Conservation (phyloP, 2,797 vertebrate genomes). For the Arctocebus calabarensis region DNA sequence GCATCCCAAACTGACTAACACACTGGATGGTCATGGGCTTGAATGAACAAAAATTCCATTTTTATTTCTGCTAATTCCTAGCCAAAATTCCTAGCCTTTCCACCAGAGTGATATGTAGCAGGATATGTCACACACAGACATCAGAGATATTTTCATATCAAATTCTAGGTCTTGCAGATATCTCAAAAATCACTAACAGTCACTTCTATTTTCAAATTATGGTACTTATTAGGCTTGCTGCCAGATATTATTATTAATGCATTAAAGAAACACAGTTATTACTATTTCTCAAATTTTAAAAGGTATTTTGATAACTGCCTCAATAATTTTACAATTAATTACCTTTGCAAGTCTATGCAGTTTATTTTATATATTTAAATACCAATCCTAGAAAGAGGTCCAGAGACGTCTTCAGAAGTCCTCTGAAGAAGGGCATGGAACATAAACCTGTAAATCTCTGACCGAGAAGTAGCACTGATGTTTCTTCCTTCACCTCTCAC, state of each 20-base stretch:
- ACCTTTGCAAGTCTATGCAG: neutral
- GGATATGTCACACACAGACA: neutral
- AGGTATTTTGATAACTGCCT: neutral
- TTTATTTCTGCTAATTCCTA: slow-evolving; percentile 44
- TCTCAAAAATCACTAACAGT: slow-evolving; percentile 32
- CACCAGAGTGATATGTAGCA: neutral
- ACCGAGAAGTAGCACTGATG: neutral
- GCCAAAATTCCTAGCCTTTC: neutral
- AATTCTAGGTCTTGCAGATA: neutral
- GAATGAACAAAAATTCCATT: neutral
- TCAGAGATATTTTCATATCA: neutral
- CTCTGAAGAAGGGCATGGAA: neutral
- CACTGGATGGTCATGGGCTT: neutral
- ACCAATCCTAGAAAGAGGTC: neutral
- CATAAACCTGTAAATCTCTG: neutral
- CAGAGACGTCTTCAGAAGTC: neutral
- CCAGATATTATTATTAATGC: neutral
- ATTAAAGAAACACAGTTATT: neutral
- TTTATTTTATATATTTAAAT: slow-evolving; percentile 15
- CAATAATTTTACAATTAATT: slow-evolving; percentile 21
- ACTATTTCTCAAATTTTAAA: neutral
- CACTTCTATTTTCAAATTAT: slow-evolving; percentile 43
- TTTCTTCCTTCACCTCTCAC: neutral
- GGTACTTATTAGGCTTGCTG: neutral
- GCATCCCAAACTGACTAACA: neutral